phyloP scores from a whole-genome alignment of 2,888 invertebrate genomes.

The Metopia argyrocephala region DNA sequence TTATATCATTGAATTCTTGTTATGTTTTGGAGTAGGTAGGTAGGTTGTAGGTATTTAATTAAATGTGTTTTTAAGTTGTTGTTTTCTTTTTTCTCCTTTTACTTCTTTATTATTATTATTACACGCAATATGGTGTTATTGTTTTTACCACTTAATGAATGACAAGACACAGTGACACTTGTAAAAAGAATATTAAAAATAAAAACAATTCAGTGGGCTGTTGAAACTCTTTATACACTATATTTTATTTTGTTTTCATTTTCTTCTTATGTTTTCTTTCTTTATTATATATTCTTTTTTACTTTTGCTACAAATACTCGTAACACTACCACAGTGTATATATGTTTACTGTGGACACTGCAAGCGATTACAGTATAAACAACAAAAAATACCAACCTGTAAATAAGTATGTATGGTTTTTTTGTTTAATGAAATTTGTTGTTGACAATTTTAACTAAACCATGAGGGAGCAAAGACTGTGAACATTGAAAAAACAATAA shows the following conservation, averaged over 20 bases:
- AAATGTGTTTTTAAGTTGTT: background rate
- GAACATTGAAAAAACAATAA: background rate
- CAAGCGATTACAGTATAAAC: background rate
- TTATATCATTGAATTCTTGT: too few relatives aligned
- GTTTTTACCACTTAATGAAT: conserved; percentile 18
- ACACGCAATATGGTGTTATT: conserved; percentile 4
- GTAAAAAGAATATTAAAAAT: background rate
- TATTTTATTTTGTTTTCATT: background rate
- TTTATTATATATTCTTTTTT: background rate
- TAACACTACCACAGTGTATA: too few relatives aligned
- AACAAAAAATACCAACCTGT: conserved; percentile 22
- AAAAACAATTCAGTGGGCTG: conserved; percentile 31
- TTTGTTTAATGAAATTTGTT: background rate
- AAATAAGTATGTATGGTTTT: conserved; percentile 16
- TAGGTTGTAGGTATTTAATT: too few relatives aligned
- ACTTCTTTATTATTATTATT: background rate
- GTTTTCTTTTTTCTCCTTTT: background rate
- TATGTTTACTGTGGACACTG: too few relatives aligned
- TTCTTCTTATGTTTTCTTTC: background rate
- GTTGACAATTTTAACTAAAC: background rate
- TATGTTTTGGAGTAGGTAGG: too few relatives aligned
- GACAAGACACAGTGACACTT: background rate
- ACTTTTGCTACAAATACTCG: background rate
- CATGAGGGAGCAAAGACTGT: background rate
- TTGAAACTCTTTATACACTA: conserved; percentile 12